These are phyloP conservation scores for Alouatta palliata DNA, from an alignment of 2,113 vertebrate species.

Conservation along the genomic window DNA sequence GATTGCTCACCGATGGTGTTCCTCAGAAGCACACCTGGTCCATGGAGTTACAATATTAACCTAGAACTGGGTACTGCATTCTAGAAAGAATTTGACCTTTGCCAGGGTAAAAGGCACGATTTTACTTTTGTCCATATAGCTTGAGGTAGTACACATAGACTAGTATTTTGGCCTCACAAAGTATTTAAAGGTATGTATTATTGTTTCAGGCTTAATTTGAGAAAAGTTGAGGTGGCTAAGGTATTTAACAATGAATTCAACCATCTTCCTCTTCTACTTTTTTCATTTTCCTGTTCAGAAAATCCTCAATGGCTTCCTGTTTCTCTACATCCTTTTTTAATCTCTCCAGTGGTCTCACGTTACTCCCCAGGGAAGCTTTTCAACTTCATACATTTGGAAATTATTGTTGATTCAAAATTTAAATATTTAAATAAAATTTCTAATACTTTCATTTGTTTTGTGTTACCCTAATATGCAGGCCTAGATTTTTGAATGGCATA, in stretches of 20 bases:
- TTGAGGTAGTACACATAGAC: neutral
- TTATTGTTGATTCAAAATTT: neutral
- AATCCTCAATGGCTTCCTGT: neutral
- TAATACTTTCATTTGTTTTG: neutral
- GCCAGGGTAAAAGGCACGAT: neutral
- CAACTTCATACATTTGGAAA: neutral
- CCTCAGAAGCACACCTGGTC: neutral
- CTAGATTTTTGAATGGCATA: neutral
- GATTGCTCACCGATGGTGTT: neutral
- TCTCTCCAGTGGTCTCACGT: neutral
- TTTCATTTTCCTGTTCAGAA: neutral
- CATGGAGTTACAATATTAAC: neutral
- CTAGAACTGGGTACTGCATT: neutral
- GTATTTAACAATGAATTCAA: neutral
- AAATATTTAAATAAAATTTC: neutral
- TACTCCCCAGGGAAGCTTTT: neutral
- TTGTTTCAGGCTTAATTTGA: neutral
- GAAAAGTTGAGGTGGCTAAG: neutral
- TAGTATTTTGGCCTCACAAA: neutral
- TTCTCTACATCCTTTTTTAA: neutral
- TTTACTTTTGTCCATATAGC: neutral
- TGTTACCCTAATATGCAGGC: neutral
- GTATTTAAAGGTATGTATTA: neutral
- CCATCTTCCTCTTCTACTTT: neutral
- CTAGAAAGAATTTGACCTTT: neutral